Evolutionary conservation across 2,797 vertebrate species (phyloP).

Genomic region (Pangasius sanitwongsei): DNA sequence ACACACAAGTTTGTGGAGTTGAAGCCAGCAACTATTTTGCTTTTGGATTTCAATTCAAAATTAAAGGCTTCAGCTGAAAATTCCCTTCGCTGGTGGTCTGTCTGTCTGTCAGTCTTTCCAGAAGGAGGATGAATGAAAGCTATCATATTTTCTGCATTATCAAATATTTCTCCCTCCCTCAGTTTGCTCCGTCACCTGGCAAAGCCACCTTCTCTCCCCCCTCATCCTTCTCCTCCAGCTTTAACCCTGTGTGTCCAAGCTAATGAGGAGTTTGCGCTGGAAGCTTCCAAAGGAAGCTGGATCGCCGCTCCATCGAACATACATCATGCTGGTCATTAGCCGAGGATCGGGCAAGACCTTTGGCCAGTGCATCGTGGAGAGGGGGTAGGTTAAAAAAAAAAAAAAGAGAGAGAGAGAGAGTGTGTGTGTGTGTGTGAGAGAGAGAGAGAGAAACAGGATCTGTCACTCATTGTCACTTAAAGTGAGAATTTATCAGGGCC

Average conservation of each 20-base stretch:
- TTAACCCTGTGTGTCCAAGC: slow-evolving; percentile 58
- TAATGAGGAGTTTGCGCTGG: slow-evolving; percentile 58
- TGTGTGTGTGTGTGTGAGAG: too few relatives aligned
- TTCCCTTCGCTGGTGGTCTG: not conserved
- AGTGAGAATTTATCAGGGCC: slow-evolving; percentile 97
- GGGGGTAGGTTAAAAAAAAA: slow-evolving; percentile 79
- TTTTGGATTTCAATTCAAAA: not conserved
- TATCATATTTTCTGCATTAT: slow-evolving; percentile 64
- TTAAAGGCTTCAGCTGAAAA: not conserved
- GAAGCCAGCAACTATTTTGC: not conserved
- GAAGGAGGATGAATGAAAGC: slow-evolving; percentile 60
- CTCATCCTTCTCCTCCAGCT: slow-evolving; percentile 21
- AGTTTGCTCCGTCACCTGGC: slow-evolving; percentile 49
- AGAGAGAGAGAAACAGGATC: slow-evolving; percentile 80
- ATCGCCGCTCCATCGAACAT: slow-evolving; percentile 81
- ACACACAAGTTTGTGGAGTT: not conserved
- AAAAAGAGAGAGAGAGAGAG: slow-evolving; percentile 38
- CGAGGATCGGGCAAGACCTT: slow-evolving; percentile 85
- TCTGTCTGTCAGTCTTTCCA: slow-evolving; percentile 64
- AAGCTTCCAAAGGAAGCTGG: slow-evolving; percentile 45
- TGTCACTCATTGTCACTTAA: slow-evolving; percentile 98
- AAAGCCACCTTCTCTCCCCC: slow-evolving; percentile 4
- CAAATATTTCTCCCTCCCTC: slow-evolving; percentile 14
- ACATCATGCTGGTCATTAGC: slow-evolving; percentile 93
- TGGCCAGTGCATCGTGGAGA: slow-evolving; percentile 83